Evolutionary conservation across 2,888 invertebrate species (phyloP).

Genomic region (Pherbina coryleti): DNA sequence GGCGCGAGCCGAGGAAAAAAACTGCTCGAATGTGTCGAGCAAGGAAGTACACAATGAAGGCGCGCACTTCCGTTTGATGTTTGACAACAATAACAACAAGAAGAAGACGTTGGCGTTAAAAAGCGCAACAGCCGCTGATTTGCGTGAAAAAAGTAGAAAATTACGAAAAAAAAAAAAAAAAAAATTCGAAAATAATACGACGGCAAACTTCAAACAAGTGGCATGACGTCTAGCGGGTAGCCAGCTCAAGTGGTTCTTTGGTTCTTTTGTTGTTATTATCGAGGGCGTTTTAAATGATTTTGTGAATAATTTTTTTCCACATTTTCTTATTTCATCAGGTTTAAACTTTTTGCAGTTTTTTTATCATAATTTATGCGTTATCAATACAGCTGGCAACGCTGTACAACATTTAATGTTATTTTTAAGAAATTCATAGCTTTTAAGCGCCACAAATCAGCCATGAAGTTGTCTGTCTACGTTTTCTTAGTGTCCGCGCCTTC

Average conservation of each 20-base stretch:
- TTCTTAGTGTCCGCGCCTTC: neutral
- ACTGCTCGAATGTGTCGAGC: slow-evolving; percentile 18
- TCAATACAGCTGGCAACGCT: neutral
- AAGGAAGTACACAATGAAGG: slow-evolving; percentile 43
- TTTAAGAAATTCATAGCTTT: neutral
- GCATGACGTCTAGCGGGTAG: slow-evolving; percentile 8
- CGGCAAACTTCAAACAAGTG: slow-evolving; percentile 24
- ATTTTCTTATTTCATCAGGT: neutral
- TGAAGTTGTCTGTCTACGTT: neutral
- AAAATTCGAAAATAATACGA: neutral
- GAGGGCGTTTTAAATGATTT: neutral
- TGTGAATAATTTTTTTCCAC: neutral
- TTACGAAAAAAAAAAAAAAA: slow-evolving; percentile 4
- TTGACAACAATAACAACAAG: slow-evolving; percentile 46
- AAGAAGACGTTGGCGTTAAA: slow-evolving; percentile 10
- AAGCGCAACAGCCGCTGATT: slow-evolving; percentile 32
- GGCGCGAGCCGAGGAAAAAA: neutral
- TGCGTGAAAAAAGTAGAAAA: neutral
- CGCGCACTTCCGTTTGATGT: slow-evolving; percentile 51
- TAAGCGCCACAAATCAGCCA: slow-evolving; percentile 13
- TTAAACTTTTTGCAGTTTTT: neutral
- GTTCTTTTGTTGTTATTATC: neutral
- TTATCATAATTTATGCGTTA: neutral
- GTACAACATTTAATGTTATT: neutral
- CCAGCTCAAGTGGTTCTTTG: neutral